Percentiles rank a stretch among this genome's conserved stretches.
These are phyloP conservation scores for Peromyscus polionotus DNA, from an alignment of 2,113 vertebrate genomes.

Conservation along the genomic window DNA sequence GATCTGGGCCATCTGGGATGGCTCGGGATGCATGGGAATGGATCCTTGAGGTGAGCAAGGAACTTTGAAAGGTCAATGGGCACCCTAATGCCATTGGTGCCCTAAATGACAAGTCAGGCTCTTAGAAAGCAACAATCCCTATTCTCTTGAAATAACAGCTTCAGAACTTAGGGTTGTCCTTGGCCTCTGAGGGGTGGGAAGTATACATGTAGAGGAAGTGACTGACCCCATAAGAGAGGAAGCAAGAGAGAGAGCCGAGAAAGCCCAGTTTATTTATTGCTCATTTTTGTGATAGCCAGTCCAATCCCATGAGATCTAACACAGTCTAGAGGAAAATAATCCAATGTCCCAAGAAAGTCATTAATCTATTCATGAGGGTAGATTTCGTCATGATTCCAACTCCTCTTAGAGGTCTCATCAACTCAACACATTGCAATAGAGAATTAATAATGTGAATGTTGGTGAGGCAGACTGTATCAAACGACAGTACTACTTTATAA, in stretches of 20 bases:
- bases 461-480: not conserved
- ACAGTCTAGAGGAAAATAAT: not conserved
- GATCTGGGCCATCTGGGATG: accelerated
- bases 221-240: not conserved
- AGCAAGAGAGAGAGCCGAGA: not conserved
- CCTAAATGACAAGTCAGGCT: accelerated
- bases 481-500: not conserved
- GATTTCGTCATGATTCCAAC: not conserved
- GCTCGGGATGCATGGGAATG: accelerated
- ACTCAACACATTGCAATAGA: not conserved
- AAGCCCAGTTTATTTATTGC: not conserved
- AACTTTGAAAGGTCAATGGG: no score
- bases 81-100: accelerated
- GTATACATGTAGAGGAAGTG: not conserved
- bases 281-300: not conserved
- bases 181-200: not conserved
- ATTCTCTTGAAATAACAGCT: not conserved
- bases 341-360: not conserved
- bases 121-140: not conserved
- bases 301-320: not conserved
- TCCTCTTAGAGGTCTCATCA: not conserved
- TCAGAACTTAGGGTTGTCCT: not conserved
- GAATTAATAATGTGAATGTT: not conserved
- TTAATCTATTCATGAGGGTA: not conserved
- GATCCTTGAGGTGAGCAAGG: not conserved